These are phyloP conservation scores for Mycalesis mineus DNA, from an alignment of 2,888 invertebrate genomes.

Conservation along the genomic window DNA sequence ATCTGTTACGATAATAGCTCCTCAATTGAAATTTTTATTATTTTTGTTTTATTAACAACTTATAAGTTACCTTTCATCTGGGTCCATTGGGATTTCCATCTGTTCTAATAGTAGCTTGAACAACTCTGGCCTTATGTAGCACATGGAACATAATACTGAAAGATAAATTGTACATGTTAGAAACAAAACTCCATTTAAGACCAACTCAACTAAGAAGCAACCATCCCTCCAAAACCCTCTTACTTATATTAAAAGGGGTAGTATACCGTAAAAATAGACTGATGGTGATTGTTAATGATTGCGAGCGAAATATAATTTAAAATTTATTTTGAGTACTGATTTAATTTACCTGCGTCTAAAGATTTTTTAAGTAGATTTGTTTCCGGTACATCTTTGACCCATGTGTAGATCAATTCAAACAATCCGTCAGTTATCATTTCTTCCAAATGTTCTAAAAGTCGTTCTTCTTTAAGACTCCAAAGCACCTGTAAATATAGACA, in stretches of 20 bases:
- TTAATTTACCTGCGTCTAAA: slow-evolving; percentile 81
- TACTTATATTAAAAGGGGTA: too few species aligned
- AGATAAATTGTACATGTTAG: slow-evolving; percentile 24
- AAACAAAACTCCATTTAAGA: too few species aligned
- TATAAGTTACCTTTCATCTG: slow-evolving; percentile 54
- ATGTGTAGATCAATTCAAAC: slow-evolving; percentile 86
- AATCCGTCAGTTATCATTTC: slow-evolving; percentile 84
- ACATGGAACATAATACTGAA: slow-evolving; percentile 88
- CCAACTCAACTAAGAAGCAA: too few species aligned
- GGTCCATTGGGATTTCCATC: slow-evolving; percentile 80
- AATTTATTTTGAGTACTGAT: not conserved
- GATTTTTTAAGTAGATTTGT: slow-evolving; percentile 87
- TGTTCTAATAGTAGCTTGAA: slow-evolving; percentile 85
- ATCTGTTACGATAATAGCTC: too few species aligned
- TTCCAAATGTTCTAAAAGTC: slow-evolving; percentile 80
- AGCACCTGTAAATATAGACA: slow-evolving; percentile 49
- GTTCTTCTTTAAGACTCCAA: slow-evolving; percentile 81
- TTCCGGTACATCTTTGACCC: slow-evolving; percentile 84
- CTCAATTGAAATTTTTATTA: too few species aligned
- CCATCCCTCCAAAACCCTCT: too few species aligned
- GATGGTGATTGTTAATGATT: too few species aligned
- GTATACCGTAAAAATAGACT: too few species aligned
- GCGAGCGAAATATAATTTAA: too few species aligned
- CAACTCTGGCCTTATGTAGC: slow-evolving; percentile 87
- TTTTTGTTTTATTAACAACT: too few species aligned